phyloP scores from a whole-genome alignment of 2,888 invertebrate species.

The Proisotoma minuta region DNA sequence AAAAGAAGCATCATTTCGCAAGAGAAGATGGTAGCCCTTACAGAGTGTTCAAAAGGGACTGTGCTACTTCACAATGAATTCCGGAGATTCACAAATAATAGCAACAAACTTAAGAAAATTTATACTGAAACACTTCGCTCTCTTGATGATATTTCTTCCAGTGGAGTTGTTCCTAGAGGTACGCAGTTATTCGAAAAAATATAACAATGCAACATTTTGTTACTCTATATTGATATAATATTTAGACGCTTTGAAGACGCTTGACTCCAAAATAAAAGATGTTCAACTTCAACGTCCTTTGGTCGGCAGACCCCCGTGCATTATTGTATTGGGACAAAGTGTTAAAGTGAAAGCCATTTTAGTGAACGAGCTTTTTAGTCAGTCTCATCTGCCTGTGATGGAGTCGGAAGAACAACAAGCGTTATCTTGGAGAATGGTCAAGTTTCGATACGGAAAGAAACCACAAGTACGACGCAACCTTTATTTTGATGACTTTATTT shows the following conservation, averaged over 20 bases:
- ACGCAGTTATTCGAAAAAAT: background rate
- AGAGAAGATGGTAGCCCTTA: constrained; percentile 18
- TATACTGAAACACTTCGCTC: constrained; percentile 47
- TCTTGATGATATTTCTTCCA: constrained; percentile 44
- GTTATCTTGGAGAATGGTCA: constrained; percentile 46
- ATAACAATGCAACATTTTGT: background rate
- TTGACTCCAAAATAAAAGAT: constrained; percentile 46
- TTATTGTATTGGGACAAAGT: constrained; percentile 69
- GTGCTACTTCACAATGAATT: constrained; percentile 41
- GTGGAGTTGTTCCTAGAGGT: constrained; percentile 45
- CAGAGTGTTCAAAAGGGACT: background rate
- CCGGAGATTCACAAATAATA: constrained; percentile 44
- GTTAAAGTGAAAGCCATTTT: constrained; percentile 66
- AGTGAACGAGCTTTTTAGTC: constrained; percentile 67
- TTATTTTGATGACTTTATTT: too few relatives aligned
- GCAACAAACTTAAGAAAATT: constrained; percentile 37
- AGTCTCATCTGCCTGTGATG: constrained; percentile 60
- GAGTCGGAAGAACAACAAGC: constrained; percentile 34
- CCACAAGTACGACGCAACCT: constrained; percentile 39
- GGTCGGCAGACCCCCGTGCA: constrained; percentile 59
- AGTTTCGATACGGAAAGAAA: constrained; percentile 45
- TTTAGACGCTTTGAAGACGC: constrained; percentile 39
- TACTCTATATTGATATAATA: background rate
- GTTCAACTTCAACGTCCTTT: constrained; percentile 36
- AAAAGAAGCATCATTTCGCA: too few relatives aligned